Percentiles rank a stretch among this genome's conserved stretches.
These are phyloP conservation scores for Brenthis ino DNA, from an alignment of 2,888 invertebrate genomes.

Conservation along the genomic window DNA sequence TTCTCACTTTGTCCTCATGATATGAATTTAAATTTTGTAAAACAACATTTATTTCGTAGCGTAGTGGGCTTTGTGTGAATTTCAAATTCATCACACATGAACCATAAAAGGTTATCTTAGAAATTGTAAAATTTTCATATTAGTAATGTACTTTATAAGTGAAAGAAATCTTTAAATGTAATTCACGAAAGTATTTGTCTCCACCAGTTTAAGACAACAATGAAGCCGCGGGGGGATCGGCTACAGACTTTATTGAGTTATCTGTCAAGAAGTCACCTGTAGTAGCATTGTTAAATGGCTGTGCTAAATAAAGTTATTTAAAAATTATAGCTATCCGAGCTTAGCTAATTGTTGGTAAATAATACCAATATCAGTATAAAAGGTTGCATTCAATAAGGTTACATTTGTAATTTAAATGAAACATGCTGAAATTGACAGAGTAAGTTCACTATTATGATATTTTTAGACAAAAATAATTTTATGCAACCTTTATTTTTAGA, in stretches of 20 bases:
- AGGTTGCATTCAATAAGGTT: constrained; percentile 26
- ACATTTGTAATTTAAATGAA: constrained; percentile 4
- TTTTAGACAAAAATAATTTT: constrained; percentile 33
- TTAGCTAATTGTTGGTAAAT: constrained; percentile 34
- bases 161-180: constrained; percentile 40
- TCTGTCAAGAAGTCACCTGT: constrained; percentile 59
- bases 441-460: constrained; percentile 16
- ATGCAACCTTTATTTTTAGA: constrained; percentile 55
- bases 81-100: constrained; percentile 4
- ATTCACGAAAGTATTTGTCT: constrained; percentile 62
- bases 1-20: constrained; percentile 42
- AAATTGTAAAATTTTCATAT: constrained; percentile 20
- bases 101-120: constrained; percentile 7
- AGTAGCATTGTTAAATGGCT: constrained; percentile 65
- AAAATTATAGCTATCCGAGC: constrained; percentile 37
- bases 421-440: constrained; percentile 13
- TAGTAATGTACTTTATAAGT: constrained; percentile 48
- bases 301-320: constrained; percentile 52
- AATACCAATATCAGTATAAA: constrained; percentile 23
- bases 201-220: constrained; percentile 50
- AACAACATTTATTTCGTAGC: constrained; percentile 15
- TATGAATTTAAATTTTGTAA: constrained; percentile 13
- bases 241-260: constrained; percentile 45
- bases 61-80: constrained; percentile 17
- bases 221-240: constrained; percentile 45